These are phyloP conservation scores for Phataginus tetradactyla DNA, from an alignment of 2,797 vertebrate species.

Conservation along the genomic window DNA sequence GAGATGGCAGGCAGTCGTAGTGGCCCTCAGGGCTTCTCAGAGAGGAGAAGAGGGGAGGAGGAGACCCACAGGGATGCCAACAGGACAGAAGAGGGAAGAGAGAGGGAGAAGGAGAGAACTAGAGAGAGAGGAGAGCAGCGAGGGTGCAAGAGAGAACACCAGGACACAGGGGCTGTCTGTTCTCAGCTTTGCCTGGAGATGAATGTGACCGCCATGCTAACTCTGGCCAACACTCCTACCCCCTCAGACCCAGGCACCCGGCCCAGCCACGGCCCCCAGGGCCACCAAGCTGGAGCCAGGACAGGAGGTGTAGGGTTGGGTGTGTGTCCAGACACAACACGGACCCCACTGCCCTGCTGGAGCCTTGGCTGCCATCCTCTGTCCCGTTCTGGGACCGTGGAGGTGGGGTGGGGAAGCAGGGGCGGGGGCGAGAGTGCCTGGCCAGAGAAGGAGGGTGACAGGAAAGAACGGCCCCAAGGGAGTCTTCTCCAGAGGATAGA, in stretches of 20 bases:
- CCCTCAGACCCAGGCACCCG: constrained; percentile 59
- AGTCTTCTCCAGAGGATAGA: background rate
- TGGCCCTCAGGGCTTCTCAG: constrained; percentile 6
- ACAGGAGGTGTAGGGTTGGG: constrained; percentile 72
- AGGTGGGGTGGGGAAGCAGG: background rate
- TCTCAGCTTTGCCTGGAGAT: constrained; percentile 75
- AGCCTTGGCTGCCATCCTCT: constrained; percentile 64
- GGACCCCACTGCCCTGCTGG: constrained; percentile 31
- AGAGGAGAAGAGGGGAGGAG: background rate
- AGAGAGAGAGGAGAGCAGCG: constrained; percentile 49
- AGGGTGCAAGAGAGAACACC: constrained; percentile 62
- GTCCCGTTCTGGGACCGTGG: constrained; percentile 42
- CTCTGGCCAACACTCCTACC: constrained; percentile 70
- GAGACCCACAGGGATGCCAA: background rate
- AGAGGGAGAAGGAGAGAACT: constrained; percentile 2
- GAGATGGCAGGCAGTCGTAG: background rate
- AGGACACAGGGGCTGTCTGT: constrained; percentile 81
- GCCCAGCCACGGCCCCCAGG: constrained; percentile 76
- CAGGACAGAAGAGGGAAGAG: background rate
- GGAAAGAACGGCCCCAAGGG: background rate
- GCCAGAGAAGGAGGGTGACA: background rate
- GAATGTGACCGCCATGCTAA: constrained; percentile 82
- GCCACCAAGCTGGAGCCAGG: constrained; percentile 76
- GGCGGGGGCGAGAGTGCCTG: background rate
- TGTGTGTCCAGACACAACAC: constrained; percentile 77